Evolutionary conservation across 2,797 vertebrate genomes (phyloP).

Genomic region (Rhabdophis nuchalis): DNA sequence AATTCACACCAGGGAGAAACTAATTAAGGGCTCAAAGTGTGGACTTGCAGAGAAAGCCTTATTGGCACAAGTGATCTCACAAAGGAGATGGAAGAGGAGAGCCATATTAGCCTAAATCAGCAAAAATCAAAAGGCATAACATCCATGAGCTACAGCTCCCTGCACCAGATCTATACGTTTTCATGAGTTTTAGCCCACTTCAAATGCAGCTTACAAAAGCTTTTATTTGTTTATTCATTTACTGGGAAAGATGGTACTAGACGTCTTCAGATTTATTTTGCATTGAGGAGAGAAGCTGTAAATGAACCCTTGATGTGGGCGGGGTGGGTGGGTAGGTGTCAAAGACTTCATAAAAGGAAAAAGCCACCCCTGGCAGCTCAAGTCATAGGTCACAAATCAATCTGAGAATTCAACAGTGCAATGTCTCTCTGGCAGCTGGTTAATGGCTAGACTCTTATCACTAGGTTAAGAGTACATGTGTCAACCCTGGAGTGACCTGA

Average conservation of each 20-base stretch:
- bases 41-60: background rate
- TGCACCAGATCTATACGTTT: background rate
- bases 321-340: too few species aligned
- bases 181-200: background rate
- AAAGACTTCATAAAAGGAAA: background rate
- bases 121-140: background rate
- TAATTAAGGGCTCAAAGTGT: background rate
- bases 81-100: background rate
- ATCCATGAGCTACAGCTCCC: background rate
- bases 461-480: background rate
- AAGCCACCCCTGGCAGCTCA: background rate
- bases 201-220: background rate
- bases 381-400: background rate
- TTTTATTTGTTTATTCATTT: background rate
- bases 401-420: background rate
- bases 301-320: background rate
- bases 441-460: background rate
- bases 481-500: too few species aligned
- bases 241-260: background rate
- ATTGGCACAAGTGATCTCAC: background rate
- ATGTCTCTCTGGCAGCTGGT: background rate
- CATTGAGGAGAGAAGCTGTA: background rate
- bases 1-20: background rate
- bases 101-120: background rate
- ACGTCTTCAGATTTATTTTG: background rate